phyloP scores from a whole-genome alignment of 2,113 vertebrate species.

The Choloepus hoffmanni region DNA sequence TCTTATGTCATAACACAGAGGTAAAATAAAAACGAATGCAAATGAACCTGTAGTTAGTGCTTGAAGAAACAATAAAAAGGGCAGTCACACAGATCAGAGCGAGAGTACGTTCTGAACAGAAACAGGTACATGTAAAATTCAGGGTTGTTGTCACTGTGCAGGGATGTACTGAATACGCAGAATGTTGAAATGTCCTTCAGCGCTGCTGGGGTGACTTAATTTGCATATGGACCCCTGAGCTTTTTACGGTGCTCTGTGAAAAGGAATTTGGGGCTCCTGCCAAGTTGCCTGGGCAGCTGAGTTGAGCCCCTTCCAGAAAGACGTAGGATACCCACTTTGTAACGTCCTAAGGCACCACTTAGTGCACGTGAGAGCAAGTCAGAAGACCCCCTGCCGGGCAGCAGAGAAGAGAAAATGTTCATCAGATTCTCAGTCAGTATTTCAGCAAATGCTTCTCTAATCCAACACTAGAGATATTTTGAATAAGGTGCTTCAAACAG shows the following conservation, averaged over 20 bases:
- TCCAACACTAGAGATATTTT: background rate
- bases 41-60: background rate
- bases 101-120: rapidly evolving
- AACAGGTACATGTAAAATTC: rapidly evolving
- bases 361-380: rapidly evolving
- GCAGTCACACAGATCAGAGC: rapidly evolving
- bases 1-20: background rate
- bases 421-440: rapidly evolving
- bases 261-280: no score
- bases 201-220: rapidly evolving
- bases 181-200: background rate
- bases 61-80: rapidly evolving
- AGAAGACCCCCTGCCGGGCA: background rate
- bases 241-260: rapidly evolving
- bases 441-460: background rate
- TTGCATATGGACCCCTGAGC: background rate
- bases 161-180: rapidly evolving
- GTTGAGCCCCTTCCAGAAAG: background rate
- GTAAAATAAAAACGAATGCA: background rate
- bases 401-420: background rate
- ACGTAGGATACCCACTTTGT: background rate
- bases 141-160: rapidly evolving
- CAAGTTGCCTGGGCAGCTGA: background rate
- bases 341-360: rapidly evolving
- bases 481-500: background rate